Percentiles rank a stretch among this genome's conserved stretches.
phyloP scores from a whole-genome alignment of 1,140 invertebrate genomes.

The Proales similis region DNA sequence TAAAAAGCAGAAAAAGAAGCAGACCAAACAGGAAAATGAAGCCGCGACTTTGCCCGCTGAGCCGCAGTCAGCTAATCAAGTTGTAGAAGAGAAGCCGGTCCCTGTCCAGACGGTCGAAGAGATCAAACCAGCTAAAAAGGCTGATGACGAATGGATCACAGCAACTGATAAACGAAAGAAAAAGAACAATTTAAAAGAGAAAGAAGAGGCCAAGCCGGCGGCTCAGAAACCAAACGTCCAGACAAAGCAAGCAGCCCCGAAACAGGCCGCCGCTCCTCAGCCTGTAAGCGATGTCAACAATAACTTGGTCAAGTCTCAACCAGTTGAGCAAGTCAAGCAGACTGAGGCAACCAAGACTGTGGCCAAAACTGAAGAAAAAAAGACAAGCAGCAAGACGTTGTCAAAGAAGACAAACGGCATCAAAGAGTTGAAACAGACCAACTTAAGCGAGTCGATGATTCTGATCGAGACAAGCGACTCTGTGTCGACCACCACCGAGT shows the following conservation, averaged over 20 bases:
- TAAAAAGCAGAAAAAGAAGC: conserved; percentile 19
- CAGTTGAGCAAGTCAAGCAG: not conserved
- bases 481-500: conserved; percentile 1
- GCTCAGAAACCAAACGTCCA: no score
- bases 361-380: conserved; percentile 4
- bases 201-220: no score
- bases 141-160: no score
- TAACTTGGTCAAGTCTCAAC: not conserved
- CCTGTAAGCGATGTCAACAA: not conserved
- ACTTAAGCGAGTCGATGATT: conserved; percentile 29
- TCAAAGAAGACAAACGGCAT: conserved; percentile 12
- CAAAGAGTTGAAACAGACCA: conserved; percentile 22
- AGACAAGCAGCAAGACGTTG: conserved; percentile 11
- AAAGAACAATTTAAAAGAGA: no score
- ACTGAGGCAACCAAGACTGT: not conserved
- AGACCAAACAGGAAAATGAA: no score
- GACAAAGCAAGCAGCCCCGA: no score
- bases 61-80: no score
- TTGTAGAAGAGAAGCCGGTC: no score
- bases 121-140: no score
- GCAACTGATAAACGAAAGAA: no score
- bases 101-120: no score
- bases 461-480: conserved; percentile 1
- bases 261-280: not conserved
- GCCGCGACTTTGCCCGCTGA: no score